Evolutionary conservation across 2,113 vertebrate species (phyloP).

Genomic region (Pseudonaja textilis): DNA sequence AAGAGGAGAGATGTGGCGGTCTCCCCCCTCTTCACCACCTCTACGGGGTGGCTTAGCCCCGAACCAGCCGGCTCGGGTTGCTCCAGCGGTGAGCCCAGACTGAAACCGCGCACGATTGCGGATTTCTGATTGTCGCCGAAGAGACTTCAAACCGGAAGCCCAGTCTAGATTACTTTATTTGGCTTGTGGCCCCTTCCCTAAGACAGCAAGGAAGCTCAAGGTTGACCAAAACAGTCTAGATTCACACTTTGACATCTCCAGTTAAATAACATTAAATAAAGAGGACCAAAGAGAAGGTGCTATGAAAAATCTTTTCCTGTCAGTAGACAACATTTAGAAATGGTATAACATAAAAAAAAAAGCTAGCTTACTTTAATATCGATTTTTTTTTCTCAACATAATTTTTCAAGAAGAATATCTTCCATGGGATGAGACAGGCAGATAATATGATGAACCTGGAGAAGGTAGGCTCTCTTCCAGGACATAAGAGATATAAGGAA

Average conservation of each 20-base stretch:
- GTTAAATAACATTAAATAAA: not conserved
- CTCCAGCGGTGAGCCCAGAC: too few relatives aligned
- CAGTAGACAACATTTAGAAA: not conserved
- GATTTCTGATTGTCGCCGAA: too few relatives aligned
- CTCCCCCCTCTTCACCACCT: too few relatives aligned
- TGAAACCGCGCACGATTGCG: too few relatives aligned
- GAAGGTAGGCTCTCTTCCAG: not conserved
- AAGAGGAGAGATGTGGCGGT: too few relatives aligned
- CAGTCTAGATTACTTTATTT: not conserved
- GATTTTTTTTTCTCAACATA: not conserved
- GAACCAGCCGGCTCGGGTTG: too few relatives aligned
- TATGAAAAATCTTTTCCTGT: not conserved
- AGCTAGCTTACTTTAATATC: not conserved
- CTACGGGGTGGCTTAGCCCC: too few relatives aligned
- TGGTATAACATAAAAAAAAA: not conserved
- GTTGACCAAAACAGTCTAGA: not conserved
- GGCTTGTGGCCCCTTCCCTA: not conserved
- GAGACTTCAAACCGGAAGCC: too few relatives aligned
- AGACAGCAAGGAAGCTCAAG: not conserved
- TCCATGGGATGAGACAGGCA: not conserved
- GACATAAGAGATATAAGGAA: not conserved
- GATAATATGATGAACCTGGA: not conserved
- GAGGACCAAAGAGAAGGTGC: not conserved
- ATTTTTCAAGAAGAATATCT: not conserved
- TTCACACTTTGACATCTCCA: not conserved